Percentiles rank a stretch among this genome's conserved stretches.
Evolutionary conservation across 2,888 invertebrate genomes (phyloP).

Genomic region (Agrochola macilenta): DNA sequence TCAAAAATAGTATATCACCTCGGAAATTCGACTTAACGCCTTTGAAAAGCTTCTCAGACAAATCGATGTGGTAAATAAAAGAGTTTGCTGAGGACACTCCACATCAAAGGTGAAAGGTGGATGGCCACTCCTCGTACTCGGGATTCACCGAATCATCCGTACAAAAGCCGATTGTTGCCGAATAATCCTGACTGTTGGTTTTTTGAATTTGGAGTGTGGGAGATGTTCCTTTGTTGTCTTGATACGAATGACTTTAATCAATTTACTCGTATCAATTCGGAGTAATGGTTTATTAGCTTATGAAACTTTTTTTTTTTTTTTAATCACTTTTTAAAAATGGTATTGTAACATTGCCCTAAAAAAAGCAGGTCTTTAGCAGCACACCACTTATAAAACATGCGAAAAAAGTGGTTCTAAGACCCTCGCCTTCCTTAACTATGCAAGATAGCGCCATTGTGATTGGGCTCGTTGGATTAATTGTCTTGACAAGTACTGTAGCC

Average conservation of each 20-base stretch:
- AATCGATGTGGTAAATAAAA: conserved; percentile 69
- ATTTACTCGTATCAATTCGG: background rate
- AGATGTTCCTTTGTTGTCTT: conserved; percentile 15
- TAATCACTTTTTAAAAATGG: too few species aligned
- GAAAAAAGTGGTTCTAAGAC: too few species aligned
- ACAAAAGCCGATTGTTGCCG: conserved; percentile 42
- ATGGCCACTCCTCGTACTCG: conserved; percentile 41
- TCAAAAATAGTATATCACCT: conserved; percentile 43
- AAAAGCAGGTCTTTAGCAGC: too few species aligned
- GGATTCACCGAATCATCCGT: conserved; percentile 44
- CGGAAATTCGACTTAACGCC: conserved; percentile 51
- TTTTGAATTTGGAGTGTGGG: conserved; percentile 17
- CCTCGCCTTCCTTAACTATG: too few species aligned
- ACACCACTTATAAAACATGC: too few species aligned
- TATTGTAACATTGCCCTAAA: too few species aligned
- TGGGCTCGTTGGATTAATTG: too few species aligned
- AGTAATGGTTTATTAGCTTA: background rate
- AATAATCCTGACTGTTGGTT: conserved; percentile 34
- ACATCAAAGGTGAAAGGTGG: conserved; percentile 61
- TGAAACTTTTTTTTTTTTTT: too few species aligned
- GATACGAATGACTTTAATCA: background rate
- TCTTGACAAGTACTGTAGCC: too few species aligned
- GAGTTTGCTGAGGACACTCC: conserved; percentile 56
- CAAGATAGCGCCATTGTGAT: too few species aligned
- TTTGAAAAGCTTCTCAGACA: conserved; percentile 48